Evolutionary conservation across 2,888 invertebrate genomes (phyloP), one percentile per base, ranked within the genome.

Genomic region (Andrena dorsata): DNA sequence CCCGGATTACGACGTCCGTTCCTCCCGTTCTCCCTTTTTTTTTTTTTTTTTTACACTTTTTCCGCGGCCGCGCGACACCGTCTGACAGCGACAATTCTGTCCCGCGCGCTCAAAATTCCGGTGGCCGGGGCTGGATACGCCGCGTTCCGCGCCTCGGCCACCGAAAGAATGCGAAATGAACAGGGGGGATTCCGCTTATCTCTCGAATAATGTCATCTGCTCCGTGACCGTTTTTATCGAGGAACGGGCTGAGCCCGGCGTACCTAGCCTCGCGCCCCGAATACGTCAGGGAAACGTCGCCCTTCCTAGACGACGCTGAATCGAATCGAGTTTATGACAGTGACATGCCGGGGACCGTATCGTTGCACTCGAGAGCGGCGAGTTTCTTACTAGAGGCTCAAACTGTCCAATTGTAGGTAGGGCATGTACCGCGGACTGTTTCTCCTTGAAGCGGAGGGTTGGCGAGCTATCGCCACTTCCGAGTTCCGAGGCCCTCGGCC

Each of bases 221-320:
- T 81, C 16, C 85, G 85, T 85, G 85, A 81, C 78, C 80, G 85
- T 85, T 85, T 85, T 85, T 78, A 70, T 71, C 76, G 79, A 80
- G 65, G 35, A 72, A 63, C 76, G 53, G n/a, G 10, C 10, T n/a
- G 2, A n/a, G 8, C 0, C 28, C 26, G 4, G 0, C 63, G 47
- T n/a, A n/a, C 35, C 35, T 41, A 16, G 47, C 2, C 30, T 20
- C 16, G 28, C 70, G 71, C n/a, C 60, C 64, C 66, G 49, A 49
- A 74, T 66, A 32, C 35, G 80, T 79, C 73, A 35, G 61, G 23
- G 26, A 20, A 47, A 66, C 23, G 60, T 30, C 32, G 8, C 8
- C 26, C 20, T 41, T 49, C 56, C 56, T 20, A 30, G 76, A 26
- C 26, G 23, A 60, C 28, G 28, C 30, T 28, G 35, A 30, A 58